Conservation (phyloP, 2,797 vertebrate genomes). For the Squalus acanthias region DNA sequence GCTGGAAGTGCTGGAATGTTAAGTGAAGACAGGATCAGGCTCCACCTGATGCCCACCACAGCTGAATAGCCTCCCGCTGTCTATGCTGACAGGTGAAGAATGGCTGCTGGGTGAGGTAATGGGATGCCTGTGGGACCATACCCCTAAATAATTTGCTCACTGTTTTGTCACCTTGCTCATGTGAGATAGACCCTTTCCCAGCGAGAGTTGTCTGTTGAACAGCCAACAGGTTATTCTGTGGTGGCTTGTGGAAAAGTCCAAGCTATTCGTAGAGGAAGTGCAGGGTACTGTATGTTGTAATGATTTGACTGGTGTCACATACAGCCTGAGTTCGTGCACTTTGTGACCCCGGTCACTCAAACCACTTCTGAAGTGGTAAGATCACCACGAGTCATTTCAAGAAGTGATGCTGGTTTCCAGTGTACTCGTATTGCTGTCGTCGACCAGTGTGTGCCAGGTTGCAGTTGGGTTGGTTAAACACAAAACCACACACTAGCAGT, state of each 20-base stretch:
- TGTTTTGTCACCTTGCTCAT: background rate
- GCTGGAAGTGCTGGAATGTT: background rate
- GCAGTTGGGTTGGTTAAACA: slow-evolving; percentile 77
- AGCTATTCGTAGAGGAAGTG: background rate
- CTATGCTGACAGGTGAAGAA: background rate
- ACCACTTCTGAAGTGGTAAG: slow-evolving; percentile 53
- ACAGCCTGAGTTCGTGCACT: slow-evolving; percentile 19
- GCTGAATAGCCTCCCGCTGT: background rate
- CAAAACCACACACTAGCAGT: slow-evolving; percentile 81
- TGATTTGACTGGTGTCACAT: slow-evolving; percentile 25
- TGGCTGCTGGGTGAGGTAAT: background rate
- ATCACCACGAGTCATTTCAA: slow-evolving; percentile 51
- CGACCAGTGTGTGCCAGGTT: slow-evolving; percentile 86
- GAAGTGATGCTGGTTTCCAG: slow-evolving; percentile 69
- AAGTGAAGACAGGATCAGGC: background rate
- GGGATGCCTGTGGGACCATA: background rate
- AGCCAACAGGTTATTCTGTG: background rate
- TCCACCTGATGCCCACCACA: background rate
- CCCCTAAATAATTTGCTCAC: background rate
- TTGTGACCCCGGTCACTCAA: slow-evolving; percentile 67
- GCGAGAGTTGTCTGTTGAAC: background rate
- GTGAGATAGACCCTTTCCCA: background rate
- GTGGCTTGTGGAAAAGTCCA: background rate
- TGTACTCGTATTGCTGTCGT: slow-evolving; percentile 63
- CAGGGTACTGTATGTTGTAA: slow-evolving; percentile 9